Conservation (phyloP, 2,113 vertebrate genomes). For the Martes martes region DNA sequence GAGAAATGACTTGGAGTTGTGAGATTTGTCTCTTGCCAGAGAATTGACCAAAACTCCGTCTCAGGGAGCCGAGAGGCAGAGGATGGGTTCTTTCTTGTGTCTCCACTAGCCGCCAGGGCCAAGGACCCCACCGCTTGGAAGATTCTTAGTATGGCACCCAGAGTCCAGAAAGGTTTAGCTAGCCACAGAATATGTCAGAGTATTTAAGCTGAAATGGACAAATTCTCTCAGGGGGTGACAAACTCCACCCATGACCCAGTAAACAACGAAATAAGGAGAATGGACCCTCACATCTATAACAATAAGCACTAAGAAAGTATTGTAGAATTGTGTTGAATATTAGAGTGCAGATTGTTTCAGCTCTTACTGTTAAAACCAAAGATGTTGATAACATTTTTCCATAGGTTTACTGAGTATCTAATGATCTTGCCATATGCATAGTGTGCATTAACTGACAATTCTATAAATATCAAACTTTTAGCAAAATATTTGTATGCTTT, state of each 20-base stretch:
- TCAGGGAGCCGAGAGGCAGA: background rate
- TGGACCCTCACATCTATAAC: background rate
- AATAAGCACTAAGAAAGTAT: background rate
- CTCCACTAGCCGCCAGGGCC: background rate
- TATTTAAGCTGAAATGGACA: background rate
- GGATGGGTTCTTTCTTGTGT: background rate
- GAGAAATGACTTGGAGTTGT: background rate
- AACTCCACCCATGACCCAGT: background rate
- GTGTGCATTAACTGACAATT: background rate
- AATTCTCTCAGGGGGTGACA: background rate
- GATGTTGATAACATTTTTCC: background rate
- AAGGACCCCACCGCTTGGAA: background rate
- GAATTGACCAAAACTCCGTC: background rate
- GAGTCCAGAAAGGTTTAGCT: background rate
- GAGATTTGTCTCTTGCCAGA: background rate
- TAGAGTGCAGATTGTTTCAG: background rate
- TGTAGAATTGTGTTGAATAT: background rate
- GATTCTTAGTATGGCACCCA: background rate
- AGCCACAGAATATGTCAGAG: background rate
- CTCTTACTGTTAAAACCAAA: background rate
- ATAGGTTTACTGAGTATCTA: background rate
- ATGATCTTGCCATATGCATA: background rate
- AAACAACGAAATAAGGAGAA: background rate
- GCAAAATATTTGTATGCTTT: background rate
- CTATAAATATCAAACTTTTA: background rate